A percentile compares a stretch with the other conserved stretches of the same genome.
These are phyloP conservation scores for Folsomia manolachei DNA, from an alignment of 2,888 invertebrate species.

Conservation along the genomic window DNA sequence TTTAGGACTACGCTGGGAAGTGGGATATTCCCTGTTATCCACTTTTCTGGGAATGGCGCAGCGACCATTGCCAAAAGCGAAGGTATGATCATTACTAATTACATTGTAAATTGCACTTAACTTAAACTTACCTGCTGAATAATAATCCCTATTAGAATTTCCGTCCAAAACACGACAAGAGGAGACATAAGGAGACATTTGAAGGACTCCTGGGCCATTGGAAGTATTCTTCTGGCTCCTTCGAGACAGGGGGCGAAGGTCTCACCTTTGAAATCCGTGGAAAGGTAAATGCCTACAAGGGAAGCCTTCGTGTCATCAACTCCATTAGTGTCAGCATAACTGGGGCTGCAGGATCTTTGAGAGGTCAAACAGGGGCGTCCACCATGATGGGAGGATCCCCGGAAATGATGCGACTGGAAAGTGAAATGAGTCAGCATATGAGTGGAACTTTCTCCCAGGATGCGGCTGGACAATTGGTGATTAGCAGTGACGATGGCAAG, in stretches of 20 bases:
- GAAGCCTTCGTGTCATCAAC: constrained; percentile 13
- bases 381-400: constrained; percentile 24
- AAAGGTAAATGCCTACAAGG: neutral
- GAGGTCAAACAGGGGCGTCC: neutral
- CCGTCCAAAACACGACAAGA: neutral
- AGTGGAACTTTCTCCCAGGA: neutral
- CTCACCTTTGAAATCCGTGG: neutral
- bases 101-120: neutral
- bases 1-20: neutral
- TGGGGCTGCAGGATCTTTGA: neutral
- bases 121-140: neutral
- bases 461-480: neutral
- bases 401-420: constrained; percentile 15
- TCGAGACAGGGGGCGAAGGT: neutral
- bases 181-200: neutral
- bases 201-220: constrained; percentile 22
- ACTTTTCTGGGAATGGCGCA: constrained; percentile 18
- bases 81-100: no score
- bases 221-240: neutral
- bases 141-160: neutral
- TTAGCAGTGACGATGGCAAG: neutral
- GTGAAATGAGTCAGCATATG: constrained; percentile 1
- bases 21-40: constrained; percentile 17
- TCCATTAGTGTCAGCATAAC: neutral
- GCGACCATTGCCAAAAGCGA: constrained; percentile 22